These are phyloP conservation scores for Lasiurus cinereus DNA, from an alignment of 2,113 vertebrate species.

Conservation along the genomic window DNA sequence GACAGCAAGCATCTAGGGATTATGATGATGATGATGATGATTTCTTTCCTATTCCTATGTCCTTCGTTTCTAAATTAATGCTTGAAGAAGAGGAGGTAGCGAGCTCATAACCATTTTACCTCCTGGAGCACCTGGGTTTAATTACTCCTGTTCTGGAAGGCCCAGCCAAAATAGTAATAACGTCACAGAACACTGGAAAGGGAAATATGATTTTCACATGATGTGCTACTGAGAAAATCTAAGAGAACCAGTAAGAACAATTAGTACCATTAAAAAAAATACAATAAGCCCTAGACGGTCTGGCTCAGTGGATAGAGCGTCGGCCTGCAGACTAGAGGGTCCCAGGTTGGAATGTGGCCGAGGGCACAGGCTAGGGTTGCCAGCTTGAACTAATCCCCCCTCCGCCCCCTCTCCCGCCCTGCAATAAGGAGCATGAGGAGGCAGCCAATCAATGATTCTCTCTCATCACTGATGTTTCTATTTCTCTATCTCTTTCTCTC, in stretches of 20 bases:
- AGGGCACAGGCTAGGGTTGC: too few relatives aligned
- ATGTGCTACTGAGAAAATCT: conserved; percentile 49
- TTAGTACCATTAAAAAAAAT: conserved; percentile 39
- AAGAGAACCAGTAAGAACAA: conserved; percentile 37
- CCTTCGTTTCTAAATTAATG: not conserved
- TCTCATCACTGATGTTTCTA: too few relatives aligned
- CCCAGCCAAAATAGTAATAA: conserved; percentile 55
- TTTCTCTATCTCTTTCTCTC: too few relatives aligned
- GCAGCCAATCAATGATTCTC: too few relatives aligned
- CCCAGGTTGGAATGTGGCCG: too few relatives aligned
- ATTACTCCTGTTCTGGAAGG: conserved; percentile 19
- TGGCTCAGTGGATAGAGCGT: too few relatives aligned
- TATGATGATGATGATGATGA: not conserved
- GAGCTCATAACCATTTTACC: not conserved
- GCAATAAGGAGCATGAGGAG: too few relatives aligned
- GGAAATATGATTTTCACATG: not conserved
- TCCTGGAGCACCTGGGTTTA: not conserved
- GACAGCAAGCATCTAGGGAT: not conserved
- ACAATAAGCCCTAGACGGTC: not conserved
- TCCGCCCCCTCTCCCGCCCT: too few relatives aligned
- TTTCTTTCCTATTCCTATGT: not conserved
- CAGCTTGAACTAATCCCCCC: too few relatives aligned
- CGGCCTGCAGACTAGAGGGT: too few relatives aligned
- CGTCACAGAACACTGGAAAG: not conserved
- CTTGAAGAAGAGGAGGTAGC: conserved; percentile 24